These are phyloP conservation scores for Pseudopodoces humilis DNA, from an alignment of 2,113 vertebrate genomes.

Conservation along the genomic window DNA sequence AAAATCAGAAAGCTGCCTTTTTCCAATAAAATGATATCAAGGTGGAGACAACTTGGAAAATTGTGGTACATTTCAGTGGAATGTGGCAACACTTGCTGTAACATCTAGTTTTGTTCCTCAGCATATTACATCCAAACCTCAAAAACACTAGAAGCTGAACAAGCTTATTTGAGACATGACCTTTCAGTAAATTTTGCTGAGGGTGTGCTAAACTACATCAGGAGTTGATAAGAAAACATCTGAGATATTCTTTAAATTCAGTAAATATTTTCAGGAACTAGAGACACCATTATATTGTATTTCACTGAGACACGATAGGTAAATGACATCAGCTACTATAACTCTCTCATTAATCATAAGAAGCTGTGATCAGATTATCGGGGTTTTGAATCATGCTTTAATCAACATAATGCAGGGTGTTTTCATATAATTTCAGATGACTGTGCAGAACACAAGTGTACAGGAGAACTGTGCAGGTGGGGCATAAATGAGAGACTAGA, in stretches of 20 bases:
- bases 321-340: neutral
- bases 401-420: neutral
- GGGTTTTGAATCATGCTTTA: neutral
- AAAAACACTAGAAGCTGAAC: neutral
- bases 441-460: neutral
- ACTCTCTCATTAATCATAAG: neutral
- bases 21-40: neutral
- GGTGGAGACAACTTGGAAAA: neutral
- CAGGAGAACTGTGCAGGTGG: neutral
- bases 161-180: neutral
- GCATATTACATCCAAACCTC: accelerated
- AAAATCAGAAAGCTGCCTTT: neutral
- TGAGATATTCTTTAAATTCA: neutral
- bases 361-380: neutral
- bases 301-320: neutral
- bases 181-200: neutral
- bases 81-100: neutral
- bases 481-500: neutral
- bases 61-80: neutral
- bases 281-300: neutral
- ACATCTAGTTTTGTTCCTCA: neutral
- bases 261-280: neutral
- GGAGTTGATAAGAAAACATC: neutral
- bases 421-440: neutral
- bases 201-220: neutral